Evolutionary conservation across 2,113 vertebrate genomes (phyloP).

Genomic region (Xiphias gladius): DNA sequence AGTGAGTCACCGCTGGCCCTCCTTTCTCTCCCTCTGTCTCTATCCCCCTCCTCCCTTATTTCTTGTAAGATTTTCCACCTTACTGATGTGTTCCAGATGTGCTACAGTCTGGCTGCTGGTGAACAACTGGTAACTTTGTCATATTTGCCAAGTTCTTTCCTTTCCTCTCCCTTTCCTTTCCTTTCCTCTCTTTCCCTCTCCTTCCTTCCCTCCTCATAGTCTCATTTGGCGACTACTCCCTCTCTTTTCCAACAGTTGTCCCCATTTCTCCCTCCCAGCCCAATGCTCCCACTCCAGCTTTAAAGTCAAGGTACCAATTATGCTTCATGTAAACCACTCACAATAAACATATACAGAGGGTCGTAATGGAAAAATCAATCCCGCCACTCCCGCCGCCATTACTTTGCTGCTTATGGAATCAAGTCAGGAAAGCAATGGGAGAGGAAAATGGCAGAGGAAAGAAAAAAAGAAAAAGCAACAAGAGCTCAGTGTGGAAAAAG

Average conservation of each 20-base stretch:
- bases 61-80: conserved; percentile 78
- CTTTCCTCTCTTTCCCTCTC: conserved; percentile 34
- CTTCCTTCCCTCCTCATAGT: conserved; percentile 35
- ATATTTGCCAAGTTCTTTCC: conserved; percentile 67
- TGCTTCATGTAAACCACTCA: conserved; percentile 64
- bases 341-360: conserved; percentile 63
- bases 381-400: conserved; percentile 29
- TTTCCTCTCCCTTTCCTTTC: background rate
- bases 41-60: conserved; percentile 32
- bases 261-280: conserved; percentile 14
- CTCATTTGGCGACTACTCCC: conserved; percentile 38
- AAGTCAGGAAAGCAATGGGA: conserved; percentile 61
- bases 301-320: conserved; percentile 65
- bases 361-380: conserved; percentile 75
- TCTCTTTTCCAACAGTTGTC: conserved; percentile 61
- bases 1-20: conserved; percentile 80
- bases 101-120: conserved; percentile 59
- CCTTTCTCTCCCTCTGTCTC: background rate
- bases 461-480: background rate
- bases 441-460: conserved; percentile 20
- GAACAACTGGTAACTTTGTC: conserved; percentile 78
- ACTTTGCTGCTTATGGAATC: conserved; percentile 52
- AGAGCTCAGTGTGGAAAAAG: conserved; percentile 23
- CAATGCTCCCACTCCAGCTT: conserved; percentile 40
- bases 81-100: conserved; percentile 79